Conservation (phyloP, 2,888 invertebrate genomes). For the Congeria kusceri region DNA sequence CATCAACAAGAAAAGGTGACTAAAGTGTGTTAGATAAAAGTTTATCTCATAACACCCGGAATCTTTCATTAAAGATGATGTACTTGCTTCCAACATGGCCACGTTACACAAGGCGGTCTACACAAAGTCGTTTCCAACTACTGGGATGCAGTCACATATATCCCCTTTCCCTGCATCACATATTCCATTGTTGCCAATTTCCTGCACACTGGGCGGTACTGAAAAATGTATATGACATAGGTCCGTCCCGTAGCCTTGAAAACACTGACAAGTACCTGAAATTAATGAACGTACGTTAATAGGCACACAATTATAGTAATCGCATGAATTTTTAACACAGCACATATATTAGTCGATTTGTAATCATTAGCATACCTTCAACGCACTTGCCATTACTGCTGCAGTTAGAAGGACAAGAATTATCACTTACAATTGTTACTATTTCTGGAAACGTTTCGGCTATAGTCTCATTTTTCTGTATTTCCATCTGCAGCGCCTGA, state of each 20-base stretch:
- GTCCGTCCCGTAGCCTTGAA: slow-evolving; percentile 24
- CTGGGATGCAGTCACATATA: slow-evolving; percentile 24
- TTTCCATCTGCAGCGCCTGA: background rate
- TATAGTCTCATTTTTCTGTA: slow-evolving; percentile 30
- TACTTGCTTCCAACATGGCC: slow-evolving; percentile 19
- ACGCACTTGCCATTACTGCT: slow-evolving; percentile 28
- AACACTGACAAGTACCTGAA: slow-evolving; percentile 25
- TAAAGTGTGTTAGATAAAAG: background rate
- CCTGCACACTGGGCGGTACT: slow-evolving; percentile 8
- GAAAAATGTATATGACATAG: slow-evolving; percentile 15
- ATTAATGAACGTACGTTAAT: background rate
- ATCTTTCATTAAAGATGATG: too few species aligned
- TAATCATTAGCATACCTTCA: background rate
- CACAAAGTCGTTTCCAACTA: slow-evolving; percentile 34
- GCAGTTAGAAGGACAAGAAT: slow-evolving; percentile 37
- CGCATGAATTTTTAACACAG: too few species aligned
- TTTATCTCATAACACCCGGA: too few species aligned
- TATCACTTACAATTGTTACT: background rate
- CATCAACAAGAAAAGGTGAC: too few species aligned
- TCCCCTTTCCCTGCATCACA: slow-evolving; percentile 24
- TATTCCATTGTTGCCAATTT: slow-evolving; percentile 21
- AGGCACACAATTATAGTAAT: too few species aligned
- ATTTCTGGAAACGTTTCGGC: slow-evolving; percentile 14
- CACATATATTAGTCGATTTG: too few species aligned
- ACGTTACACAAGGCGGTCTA: slow-evolving; percentile 20